A percentile compares a stretch with the other conserved stretches of the same genome.
Evolutionary conservation across 2,888 invertebrate genomes (phyloP).

Genomic region (Mythimna ferrago): DNA sequence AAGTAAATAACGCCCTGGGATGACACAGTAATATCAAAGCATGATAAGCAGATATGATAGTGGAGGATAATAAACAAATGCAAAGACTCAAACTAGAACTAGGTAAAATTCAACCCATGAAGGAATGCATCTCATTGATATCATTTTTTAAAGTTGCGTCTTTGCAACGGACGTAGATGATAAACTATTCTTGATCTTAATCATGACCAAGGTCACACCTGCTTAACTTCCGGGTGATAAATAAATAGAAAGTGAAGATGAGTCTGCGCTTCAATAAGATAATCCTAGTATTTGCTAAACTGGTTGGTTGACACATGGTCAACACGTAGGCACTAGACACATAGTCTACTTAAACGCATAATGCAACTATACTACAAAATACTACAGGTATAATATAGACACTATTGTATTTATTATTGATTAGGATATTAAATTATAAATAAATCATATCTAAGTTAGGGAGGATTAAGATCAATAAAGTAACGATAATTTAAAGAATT

Average conservation of each 20-base stretch:
- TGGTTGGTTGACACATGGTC: constrained; percentile 14
- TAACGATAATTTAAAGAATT: no score
- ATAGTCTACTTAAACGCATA: neutral
- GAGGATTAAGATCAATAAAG: no score
- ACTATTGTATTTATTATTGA: no score
- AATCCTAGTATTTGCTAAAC: constrained; percentile 6
- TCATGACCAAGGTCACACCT: constrained; percentile 14
- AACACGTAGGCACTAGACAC: neutral
- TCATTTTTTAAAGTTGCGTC: no score
- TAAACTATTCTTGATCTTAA: neutral
- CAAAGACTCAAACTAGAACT: neutral
- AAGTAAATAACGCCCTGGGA: neutral
- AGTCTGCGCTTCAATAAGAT: constrained; percentile 8
- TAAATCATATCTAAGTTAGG: no score
- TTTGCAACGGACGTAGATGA: neutral
- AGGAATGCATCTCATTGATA: neutral
- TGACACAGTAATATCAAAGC: neutral
- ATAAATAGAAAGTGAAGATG: constrained; percentile 41
- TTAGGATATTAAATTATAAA: no score
- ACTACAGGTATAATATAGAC: no score
- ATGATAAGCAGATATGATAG: neutral
- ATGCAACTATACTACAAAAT: no score
- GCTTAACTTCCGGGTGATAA: constrained; percentile 30
- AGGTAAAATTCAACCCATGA: neutral
- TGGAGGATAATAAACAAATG: neutral